phyloP scores from a whole-genome alignment of 2,113 vertebrate species.

The Callaeas wilsoni region DNA sequence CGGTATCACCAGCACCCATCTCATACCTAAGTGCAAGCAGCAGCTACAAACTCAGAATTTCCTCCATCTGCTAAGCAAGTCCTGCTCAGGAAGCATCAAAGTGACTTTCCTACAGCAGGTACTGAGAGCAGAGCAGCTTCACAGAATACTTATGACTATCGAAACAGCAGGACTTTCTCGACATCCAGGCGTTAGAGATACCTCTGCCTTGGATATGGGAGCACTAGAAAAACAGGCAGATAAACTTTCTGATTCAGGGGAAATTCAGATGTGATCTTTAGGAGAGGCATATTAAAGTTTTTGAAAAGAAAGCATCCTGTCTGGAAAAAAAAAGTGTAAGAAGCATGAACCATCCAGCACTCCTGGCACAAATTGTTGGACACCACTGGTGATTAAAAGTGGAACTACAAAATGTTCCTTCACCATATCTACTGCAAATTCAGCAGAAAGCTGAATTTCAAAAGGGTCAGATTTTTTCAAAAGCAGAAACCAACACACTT shows the following conservation, averaged over 20 bases:
- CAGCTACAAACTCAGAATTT: neutral
- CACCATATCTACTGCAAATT: neutral
- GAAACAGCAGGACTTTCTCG: neutral
- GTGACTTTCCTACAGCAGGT: neutral
- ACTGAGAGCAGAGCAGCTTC: neutral
- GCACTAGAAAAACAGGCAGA: neutral
- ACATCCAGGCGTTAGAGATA: neutral
- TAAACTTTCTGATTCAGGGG: neutral
- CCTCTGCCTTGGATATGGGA: neutral
- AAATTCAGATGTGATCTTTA: neutral
- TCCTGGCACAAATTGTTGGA: neutral
- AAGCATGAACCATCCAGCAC: neutral
- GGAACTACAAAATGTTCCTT: neutral
- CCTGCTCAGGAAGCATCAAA: neutral
- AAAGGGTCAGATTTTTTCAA: neutral
- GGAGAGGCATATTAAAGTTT: neutral
- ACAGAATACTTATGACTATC: accelerated
- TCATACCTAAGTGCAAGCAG: neutral
- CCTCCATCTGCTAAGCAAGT: neutral
- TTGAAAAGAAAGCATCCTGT: neutral
- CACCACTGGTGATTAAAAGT: neutral
- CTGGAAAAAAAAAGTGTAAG: neutral
- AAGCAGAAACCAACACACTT: neutral
- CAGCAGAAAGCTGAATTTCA: neutral
- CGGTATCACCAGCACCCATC: neutral